phyloP scores from a whole-genome alignment of 2,113 vertebrate genomes.

The Lepisosteus osseus region DNA sequence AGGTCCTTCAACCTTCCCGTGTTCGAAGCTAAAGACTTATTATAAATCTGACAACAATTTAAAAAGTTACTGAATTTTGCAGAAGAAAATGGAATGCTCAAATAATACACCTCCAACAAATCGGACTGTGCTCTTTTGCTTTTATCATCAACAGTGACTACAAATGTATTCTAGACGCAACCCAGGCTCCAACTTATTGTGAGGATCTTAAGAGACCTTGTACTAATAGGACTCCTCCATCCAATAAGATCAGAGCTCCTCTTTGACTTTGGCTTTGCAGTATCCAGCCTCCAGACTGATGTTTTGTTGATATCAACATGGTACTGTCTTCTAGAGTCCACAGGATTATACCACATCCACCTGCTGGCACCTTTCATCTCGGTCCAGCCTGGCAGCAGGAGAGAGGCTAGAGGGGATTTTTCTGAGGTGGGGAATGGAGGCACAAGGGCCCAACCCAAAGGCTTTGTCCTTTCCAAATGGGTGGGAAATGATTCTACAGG shows the following conservation, averaged over 20 bases:
- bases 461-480: constrained; percentile 81
- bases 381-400: constrained; percentile 53
- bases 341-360: constrained; percentile 59
- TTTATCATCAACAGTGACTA: too few relatives aligned
- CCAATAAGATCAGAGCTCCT: not conserved
- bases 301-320: too few relatives aligned
- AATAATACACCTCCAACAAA: too few relatives aligned
- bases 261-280: too few relatives aligned
- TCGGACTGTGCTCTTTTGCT: too few relatives aligned
- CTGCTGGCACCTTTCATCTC: constrained; percentile 67
- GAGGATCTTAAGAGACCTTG: not conserved
- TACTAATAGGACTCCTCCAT: not conserved
- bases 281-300: too few relatives aligned
- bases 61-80: too few relatives aligned
- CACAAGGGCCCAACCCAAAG: constrained; percentile 55
- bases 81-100: too few relatives aligned
- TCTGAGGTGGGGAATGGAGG: constrained; percentile 30
- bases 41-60: too few relatives aligned
- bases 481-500: constrained; percentile 86
- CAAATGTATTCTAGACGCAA: too few relatives aligned
- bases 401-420: constrained; percentile 38
- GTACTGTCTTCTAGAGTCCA: constrained; percentile 31
- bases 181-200: not conserved
- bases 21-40: too few relatives aligned
- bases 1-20: too few relatives aligned